Percentiles rank a stretch among this genome's conserved stretches.
Evolutionary conservation across 2,797 vertebrate genomes (phyloP).

Genomic region (Silurus lanzhouensis): DNA sequence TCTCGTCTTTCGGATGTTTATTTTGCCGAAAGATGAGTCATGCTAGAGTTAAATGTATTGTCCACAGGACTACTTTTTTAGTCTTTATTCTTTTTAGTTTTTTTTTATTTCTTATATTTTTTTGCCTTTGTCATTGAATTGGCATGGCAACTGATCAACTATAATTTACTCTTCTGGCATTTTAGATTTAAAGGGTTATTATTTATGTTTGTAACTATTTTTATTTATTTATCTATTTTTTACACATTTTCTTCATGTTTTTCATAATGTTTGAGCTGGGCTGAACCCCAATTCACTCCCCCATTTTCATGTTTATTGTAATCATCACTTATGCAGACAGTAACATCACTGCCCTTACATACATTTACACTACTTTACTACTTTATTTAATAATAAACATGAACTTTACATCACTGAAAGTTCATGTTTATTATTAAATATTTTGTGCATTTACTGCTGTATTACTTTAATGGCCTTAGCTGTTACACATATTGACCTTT

Average conservation of each 20-base stretch:
- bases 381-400: too few species aligned
- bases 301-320: not conserved
- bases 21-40: conserved; percentile 43
- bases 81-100: conserved; percentile 29
- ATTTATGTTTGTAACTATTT: not conserved
- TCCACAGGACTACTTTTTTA: conserved; percentile 11
- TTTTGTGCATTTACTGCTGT: not conserved
- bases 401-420: conserved; percentile 7
- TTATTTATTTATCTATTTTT: not conserved
- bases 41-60: conserved; percentile 31
- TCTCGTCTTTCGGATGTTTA: not conserved
- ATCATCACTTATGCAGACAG: not conserved
- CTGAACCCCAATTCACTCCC: not conserved
- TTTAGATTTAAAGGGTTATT: not conserved
- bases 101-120: not conserved
- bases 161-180: conserved; percentile 41
- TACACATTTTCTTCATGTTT: not conserved
- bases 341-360: not conserved
- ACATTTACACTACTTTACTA: conserved; percentile 22
- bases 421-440: not conserved
- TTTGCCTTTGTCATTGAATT: conserved; percentile 46
- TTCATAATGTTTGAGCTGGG: not conserved
- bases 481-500: not conserved
- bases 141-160: conserved; percentile 53
- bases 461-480: not conserved